Conservation (phyloP, 2,888 invertebrate genomes). For the Luperina testacea region DNA sequence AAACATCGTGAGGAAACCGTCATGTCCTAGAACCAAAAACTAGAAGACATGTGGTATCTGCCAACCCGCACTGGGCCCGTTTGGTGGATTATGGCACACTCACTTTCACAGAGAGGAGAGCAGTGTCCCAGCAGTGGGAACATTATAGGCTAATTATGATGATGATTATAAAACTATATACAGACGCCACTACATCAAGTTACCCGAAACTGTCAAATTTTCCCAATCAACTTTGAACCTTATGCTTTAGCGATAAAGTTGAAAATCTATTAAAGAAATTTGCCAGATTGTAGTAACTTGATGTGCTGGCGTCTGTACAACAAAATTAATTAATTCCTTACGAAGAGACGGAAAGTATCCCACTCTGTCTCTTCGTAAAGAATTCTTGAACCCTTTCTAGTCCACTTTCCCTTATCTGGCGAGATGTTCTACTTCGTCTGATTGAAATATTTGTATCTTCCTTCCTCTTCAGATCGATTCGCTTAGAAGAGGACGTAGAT, state of each 20-base stretch:
- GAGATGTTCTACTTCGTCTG: not conserved
- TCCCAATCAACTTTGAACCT: too few species aligned
- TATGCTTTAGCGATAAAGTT: too few species aligned
- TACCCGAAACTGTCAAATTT: too few species aligned
- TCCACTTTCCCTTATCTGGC: not conserved
- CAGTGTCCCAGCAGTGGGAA: too few species aligned
- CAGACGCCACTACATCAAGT: too few species aligned
- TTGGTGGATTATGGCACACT: too few species aligned
- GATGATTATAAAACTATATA: not conserved
- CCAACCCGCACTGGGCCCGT: not conserved
- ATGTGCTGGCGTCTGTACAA: too few species aligned
- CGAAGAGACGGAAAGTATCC: too few species aligned
- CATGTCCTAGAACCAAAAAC: not conserved
- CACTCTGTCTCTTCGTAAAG: not conserved
- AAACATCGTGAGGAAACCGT: not conserved
- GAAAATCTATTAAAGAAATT: too few species aligned
- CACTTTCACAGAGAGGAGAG: too few species aligned
- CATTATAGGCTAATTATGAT: too few species aligned
- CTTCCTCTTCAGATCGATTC: not conserved
- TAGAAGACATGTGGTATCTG: not conserved
- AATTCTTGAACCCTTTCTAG: not conserved
- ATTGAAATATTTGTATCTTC: not conserved
- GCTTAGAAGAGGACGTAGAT: not conserved
- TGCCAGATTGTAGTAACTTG: too few species aligned
- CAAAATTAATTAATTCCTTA: not conserved